Evolutionary conservation across 2,888 invertebrate species (phyloP), one percentile per base, ranked within the genome.

Genomic region (Yponomeuta evonymella): DNA sequence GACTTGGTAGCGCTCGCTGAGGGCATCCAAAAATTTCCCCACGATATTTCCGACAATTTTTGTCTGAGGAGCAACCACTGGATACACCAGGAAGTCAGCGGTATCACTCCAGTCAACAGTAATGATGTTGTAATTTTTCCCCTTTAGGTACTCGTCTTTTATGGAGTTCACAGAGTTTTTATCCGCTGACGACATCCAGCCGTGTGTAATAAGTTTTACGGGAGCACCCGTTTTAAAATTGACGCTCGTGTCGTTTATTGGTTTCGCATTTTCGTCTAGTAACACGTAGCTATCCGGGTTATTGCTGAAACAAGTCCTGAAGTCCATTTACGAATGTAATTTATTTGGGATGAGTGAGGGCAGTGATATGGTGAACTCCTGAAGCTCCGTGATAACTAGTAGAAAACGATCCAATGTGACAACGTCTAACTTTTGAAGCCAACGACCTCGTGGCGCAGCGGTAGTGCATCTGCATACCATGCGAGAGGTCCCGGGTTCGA

Each of bases 181-280:
- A 62, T 84, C 81, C 1, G 84, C 88, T 48, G 85, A 84, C 1
- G 93, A 93, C 77, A 82, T 82, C 93, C 93, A 93, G 9, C 88
- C 88, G 73, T 93, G 93, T 1, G 93, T 92, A n/a, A 93, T 79
- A 63, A 93, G 80, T 81, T 93, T 93, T 2, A 90, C 81, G 9
- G 86, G 79, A 70, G 81, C 82, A 6, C 75, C 75, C 11, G 69
- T 71, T 72, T 83, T 76, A 64, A 83, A 78, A 64, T 69, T 15
- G 10, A 65, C 29, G 8, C n/a, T 11, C 3, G 70, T 43, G 9
- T 77, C 70, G 23, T 63, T 66, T 3, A 74, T 33, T 15, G 80
- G 76, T 70, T 70, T 72, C 58, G 76, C 84, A 0, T 29, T 64
- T 71, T 78, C 76, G 70, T 82, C 76, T 70, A 86, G 72, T 2